phyloP scores from a whole-genome alignment of 2,797 vertebrate species.

The Buphagus erythrorhynchus region DNA sequence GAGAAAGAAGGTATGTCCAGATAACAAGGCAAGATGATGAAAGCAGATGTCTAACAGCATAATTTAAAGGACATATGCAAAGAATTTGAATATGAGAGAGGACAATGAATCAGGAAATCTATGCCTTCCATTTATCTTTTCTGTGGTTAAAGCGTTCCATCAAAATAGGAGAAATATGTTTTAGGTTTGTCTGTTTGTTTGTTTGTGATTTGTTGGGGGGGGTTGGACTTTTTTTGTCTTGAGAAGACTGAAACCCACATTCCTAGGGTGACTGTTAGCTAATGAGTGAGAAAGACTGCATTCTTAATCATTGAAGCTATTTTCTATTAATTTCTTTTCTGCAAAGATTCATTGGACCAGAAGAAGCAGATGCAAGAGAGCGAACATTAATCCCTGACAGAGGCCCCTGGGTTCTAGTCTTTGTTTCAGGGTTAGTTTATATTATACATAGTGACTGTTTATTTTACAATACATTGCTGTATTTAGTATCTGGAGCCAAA shows the following conservation, averaged over 20 bases:
- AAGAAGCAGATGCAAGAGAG: not conserved
- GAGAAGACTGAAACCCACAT: not conserved
- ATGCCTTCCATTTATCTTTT: not conserved
- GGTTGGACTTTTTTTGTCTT: not conserved
- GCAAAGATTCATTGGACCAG: not conserved
- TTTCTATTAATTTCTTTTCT: not conserved
- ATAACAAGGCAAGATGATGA: not conserved
- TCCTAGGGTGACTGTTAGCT: not conserved
- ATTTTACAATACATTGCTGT: not conserved
- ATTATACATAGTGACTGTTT: not conserved
- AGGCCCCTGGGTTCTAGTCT: slow-evolving; percentile 13
- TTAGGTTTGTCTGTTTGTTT: not conserved
- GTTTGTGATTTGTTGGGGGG: not conserved
- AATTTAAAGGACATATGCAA: not conserved
- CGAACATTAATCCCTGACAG: not conserved
- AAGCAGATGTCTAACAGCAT: not conserved
- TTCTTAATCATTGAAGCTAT: not conserved
- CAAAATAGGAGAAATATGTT: not conserved
- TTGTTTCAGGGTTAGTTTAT: slow-evolving; percentile 30
- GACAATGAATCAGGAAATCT: not conserved
- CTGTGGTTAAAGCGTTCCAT: not conserved
- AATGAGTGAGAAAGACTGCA: not conserved
- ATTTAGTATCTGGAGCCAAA: not conserved
- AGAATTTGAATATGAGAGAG: not conserved
- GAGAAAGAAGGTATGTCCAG: not conserved